Evolutionary conservation across 2,113 vertebrate species (phyloP).

Genomic region (Phrynocephalus versicolor): DNA sequence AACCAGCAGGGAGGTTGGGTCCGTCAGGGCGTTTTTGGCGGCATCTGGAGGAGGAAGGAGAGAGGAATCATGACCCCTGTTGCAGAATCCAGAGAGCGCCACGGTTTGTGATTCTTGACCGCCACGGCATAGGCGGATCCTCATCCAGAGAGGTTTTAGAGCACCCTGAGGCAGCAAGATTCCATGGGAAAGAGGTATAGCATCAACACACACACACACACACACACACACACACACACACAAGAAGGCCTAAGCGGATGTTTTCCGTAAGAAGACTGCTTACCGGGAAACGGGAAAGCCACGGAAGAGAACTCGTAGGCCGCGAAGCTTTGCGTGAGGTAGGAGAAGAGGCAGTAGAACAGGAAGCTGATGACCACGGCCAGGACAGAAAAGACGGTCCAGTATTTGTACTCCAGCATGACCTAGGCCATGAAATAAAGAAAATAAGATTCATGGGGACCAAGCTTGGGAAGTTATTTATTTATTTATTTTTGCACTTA

Average conservation of each 20-base stretch:
- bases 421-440: constrained; percentile 67
- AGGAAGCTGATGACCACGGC: constrained; percentile 72
- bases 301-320: constrained; percentile 72
- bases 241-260: too few species aligned
- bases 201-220: too few species aligned
- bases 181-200: too few species aligned
- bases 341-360: constrained; percentile 76
- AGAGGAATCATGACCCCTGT: rapidly evolving
- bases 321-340: constrained; percentile 72
- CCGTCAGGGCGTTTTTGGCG: constrained; percentile 69
- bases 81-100: neutral
- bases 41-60: constrained; percentile 71
- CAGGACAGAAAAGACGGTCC: constrained; percentile 77
- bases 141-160: too few species aligned
- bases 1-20: constrained; percentile 79
- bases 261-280: neutral
- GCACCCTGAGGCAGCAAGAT: too few species aligned
- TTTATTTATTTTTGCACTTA: too few species aligned
- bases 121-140: too few species aligned
- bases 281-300: constrained; percentile 86
- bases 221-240: too few species aligned
- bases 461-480: neutral
- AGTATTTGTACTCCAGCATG: constrained; percentile 78
- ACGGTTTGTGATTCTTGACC: too few species aligned
- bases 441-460: neutral